These are phyloP conservation scores for Dascyllus trimaculatus DNA, from an alignment of 2,113 vertebrate genomes.

Conservation along the genomic window DNA sequence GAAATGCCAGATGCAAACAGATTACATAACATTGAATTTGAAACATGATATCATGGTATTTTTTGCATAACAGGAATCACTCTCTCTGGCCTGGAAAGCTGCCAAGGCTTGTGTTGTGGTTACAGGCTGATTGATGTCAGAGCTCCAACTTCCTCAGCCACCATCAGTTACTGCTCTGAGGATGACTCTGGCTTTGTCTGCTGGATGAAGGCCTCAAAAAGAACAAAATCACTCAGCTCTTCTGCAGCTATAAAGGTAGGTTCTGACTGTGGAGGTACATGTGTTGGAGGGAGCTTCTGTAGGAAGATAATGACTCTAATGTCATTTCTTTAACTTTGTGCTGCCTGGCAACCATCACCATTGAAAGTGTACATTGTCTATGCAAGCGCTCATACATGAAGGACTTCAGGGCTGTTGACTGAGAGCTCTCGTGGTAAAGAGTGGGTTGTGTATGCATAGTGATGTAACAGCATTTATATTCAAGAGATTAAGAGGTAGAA, in stretches of 20 bases:
- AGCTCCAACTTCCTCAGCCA: constrained; percentile 9
- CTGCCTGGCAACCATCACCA: constrained; percentile 65
- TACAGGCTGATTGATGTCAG: constrained; percentile 60
- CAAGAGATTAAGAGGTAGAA: constrained; percentile 61
- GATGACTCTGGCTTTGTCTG: constrained; percentile 16
- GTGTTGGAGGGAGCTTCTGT: constrained; percentile 21
- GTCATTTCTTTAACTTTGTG: constrained; percentile 25
- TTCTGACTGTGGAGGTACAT: constrained; percentile 32
- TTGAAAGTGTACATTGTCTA: constrained; percentile 28
- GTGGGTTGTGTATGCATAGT: constrained; percentile 38
- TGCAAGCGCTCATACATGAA: constrained; percentile 15
- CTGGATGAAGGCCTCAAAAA: constrained; percentile 67
- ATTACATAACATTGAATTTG: background rate
- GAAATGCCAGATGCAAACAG: background rate
- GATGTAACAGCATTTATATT: constrained; percentile 52
- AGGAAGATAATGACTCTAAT: constrained; percentile 37
- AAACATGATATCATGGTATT: constrained; percentile 29
- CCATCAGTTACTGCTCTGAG: constrained; percentile 17
- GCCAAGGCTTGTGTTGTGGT: constrained; percentile 81
- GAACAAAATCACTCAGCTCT: constrained; percentile 21
- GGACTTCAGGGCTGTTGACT: constrained; percentile 34
- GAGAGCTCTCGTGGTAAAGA: constrained; percentile 50
- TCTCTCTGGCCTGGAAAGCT: constrained; percentile 50
- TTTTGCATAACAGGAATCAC: constrained; percentile 5
- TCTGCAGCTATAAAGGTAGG: constrained; percentile 61